Base-by-base conservation (phyloP, 2,113 vertebrate species). In the Osmerus mordax region DNA sequence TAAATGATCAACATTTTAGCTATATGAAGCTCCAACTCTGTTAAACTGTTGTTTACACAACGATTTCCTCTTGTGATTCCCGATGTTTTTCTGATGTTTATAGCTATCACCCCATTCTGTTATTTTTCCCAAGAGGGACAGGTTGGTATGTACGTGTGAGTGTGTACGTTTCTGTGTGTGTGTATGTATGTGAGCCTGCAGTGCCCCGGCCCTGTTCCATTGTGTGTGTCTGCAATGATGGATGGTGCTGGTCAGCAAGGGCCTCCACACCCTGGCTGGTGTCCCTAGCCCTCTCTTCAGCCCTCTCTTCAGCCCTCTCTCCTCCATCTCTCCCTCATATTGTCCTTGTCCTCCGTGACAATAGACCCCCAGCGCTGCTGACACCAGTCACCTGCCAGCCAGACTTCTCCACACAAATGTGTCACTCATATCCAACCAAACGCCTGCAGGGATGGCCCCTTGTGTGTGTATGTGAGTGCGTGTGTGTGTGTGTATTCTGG, bases 371-470 rank as follows among this genome's bases (percentile, higher is more conserved):
- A 81, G 81, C 60, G 23, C 79, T 72, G 86, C 68, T 89, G 88
- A 91, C 90, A 91, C 90, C 87, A 85, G 87, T 91, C 88, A 88
- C 90, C 89, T 86, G 85, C 89, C 90, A 82, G 82, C 79, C 15
- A 61, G 72, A 73, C 85, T 88, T 79, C 84, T 84, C 78, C 85
- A 85, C 88, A 88, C 89, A 81, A 88, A 90, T 84, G 87, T 78
- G 71, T 58, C 66, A 69, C 72, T 72, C 75, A 67, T 28, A 14
- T 61, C 67, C 25, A 25, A 66, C 67, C 65, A 71, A 21, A 41
- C 77, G 81, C 78, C 83, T 82, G 73, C 77, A 80, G 70, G 86
- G 77, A 63, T n/a, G 72, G 79, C 70, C 80, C 41, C 77, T 72
- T 61, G 65, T 6, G 47, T 51, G 60, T 60, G 65, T 69, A 36